Evolutionary conservation across 2,888 invertebrate species (phyloP).

Genomic region (Drosophila anomelani): DNA sequence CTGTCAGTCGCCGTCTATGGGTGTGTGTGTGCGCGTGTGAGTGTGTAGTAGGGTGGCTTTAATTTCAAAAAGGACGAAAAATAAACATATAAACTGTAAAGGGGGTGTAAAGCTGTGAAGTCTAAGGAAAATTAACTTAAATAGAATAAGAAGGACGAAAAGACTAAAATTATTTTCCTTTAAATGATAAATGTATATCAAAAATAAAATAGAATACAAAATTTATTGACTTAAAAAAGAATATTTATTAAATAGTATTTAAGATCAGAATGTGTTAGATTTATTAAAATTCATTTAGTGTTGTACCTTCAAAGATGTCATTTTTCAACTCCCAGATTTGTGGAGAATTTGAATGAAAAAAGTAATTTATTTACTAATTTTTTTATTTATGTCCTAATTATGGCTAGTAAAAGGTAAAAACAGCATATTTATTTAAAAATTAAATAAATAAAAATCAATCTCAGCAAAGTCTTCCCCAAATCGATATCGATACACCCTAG

Average conservation of each 20-base stretch:
- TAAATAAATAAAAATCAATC: neutral
- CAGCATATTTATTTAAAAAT: neutral
- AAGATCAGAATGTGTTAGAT: neutral
- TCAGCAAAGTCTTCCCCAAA: neutral
- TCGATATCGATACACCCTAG: conserved; percentile 12
- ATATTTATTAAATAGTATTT: neutral
- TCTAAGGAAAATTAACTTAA: too few species aligned
- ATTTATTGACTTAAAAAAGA: neutral
- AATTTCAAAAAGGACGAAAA: neutral
- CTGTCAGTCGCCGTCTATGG: conserved; percentile 53
- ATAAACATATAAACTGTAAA: neutral
- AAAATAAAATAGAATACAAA: neutral
- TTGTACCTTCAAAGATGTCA: neutral
- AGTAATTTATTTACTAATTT: neutral
- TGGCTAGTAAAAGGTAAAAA: neutral
- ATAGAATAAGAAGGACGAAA: too few species aligned
- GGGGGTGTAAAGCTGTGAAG: neutral
- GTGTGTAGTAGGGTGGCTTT: conserved; percentile 28
- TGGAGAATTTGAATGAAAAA: neutral
- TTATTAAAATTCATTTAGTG: neutral
- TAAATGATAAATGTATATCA: too few species aligned
- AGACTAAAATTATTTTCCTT: too few species aligned
- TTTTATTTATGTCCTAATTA: neutral
- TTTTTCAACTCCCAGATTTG: neutral
- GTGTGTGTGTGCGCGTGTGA: conserved; percentile 49